Conservation (phyloP, 2,797 vertebrate species). For the Sebastes steindachneri region DNA sequence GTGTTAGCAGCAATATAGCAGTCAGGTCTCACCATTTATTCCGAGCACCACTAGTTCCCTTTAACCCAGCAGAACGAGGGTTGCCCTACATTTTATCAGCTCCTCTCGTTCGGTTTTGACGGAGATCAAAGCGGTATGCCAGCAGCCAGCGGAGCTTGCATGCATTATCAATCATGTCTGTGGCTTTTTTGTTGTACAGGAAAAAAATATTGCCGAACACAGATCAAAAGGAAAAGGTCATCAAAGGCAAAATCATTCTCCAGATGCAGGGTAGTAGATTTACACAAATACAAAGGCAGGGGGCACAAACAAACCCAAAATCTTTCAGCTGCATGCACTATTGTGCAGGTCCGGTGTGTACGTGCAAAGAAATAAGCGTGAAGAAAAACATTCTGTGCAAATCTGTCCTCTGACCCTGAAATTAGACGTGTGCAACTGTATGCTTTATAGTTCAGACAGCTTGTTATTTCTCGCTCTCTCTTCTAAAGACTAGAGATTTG, state of each 20-base stretch:
- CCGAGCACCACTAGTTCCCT: conserved; percentile 27
- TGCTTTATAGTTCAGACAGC: conserved; percentile 51
- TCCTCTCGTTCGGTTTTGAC: conserved; percentile 63
- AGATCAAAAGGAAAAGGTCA: conserved; percentile 72
- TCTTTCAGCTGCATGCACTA: background rate
- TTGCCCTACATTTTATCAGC: conserved; percentile 73
- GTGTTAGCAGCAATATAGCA: background rate
- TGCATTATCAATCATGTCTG: conserved; percentile 77
- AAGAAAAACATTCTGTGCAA: conserved; percentile 19
- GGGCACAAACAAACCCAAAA: conserved; percentile 22
- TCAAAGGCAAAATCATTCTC: conserved; percentile 55
- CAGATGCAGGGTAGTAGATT: background rate
- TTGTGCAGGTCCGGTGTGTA: background rate
- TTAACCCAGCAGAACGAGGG: conserved; percentile 61
- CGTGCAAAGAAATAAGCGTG: conserved; percentile 10
- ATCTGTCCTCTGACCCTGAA: conserved; percentile 49
- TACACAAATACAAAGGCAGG: conserved; percentile 5
- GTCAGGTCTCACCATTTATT: conserved; percentile 43
- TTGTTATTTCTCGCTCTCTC: conserved; percentile 41
- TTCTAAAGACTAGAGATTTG: conserved; percentile 60
- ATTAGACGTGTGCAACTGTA: conserved; percentile 51
- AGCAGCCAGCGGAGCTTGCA: conserved; percentile 64
- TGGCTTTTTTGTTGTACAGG: conserved; percentile 65
- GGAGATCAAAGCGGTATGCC: conserved; percentile 71
- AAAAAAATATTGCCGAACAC: conserved; percentile 48